Evolutionary conservation across 2,888 invertebrate genomes (phyloP).

Genomic region (Itoplectis maculator): DNA sequence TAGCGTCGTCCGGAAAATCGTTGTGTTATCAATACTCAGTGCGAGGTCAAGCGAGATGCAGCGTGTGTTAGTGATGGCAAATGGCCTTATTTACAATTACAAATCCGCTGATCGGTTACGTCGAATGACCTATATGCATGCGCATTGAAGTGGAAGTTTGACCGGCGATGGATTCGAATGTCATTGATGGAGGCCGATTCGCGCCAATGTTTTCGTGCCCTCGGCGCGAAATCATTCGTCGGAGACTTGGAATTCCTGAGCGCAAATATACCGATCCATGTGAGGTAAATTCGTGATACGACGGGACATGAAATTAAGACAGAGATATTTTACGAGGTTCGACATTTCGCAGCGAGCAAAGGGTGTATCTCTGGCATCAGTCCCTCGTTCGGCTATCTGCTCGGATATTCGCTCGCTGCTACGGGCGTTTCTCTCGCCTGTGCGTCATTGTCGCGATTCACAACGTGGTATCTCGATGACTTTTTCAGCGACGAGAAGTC

Average conservation of each 20-base stretch:
- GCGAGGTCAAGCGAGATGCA: too few relatives aligned
- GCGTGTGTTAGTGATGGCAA: too few relatives aligned
- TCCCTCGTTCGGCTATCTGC: neutral
- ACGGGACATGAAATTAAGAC: neutral
- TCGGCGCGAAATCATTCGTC: neutral
- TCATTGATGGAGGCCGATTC: neutral
- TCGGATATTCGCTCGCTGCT: neutral
- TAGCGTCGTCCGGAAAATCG: too few relatives aligned
- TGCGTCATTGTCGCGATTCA: conserved; percentile 27
- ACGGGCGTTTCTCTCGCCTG: conserved; percentile 23
- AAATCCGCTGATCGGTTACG: too few relatives aligned
- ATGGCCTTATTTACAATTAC: too few relatives aligned
- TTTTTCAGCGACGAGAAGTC: conserved; percentile 36
- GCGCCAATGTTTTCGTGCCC: neutral
- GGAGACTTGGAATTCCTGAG: neutral
- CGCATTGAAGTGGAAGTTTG: too few relatives aligned
- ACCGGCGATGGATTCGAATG: neutral
- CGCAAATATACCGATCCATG: neutral
- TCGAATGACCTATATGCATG: too few relatives aligned
- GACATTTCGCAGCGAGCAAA: neutral
- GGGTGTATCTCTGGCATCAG: neutral
- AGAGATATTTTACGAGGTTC: neutral
- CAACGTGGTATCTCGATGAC: conserved; percentile 39
- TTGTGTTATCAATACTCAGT: too few relatives aligned
- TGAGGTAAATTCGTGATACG: neutral